Evolutionary conservation across 2,113 vertebrate species (phyloP).

Genomic region (Pedionomus torquatus): DNA sequence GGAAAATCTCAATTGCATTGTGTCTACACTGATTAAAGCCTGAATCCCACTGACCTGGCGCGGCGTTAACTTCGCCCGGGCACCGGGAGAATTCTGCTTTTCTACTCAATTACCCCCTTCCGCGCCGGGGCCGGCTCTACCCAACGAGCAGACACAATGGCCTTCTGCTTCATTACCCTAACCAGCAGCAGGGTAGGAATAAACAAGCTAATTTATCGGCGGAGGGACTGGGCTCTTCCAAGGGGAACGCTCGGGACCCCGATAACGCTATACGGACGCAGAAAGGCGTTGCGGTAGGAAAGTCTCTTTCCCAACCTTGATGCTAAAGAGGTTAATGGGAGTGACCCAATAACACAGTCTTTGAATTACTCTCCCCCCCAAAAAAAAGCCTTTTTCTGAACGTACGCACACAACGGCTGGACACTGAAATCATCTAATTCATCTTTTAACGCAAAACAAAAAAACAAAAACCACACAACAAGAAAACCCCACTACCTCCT

Average conservation of each 20-base stretch:
- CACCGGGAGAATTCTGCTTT: conserved; percentile 83
- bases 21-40: conserved; percentile 84
- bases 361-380: neutral
- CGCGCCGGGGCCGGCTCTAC: conserved; percentile 73
- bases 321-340: neutral
- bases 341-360: accelerated
- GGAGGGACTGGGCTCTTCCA: conserved; percentile 63
- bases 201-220: conserved; percentile 91
- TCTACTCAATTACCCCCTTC: conserved; percentile 94
- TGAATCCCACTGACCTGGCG: conserved; percentile 83
- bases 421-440: neutral
- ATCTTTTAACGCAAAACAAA: too few species aligned
- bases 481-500: neutral
- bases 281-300: accelerated
- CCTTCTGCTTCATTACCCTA: conserved; percentile 93
- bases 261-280: accelerated
- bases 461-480: too few species aligned
- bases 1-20: conserved; percentile 76
- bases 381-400: neutral
- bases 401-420: neutral
- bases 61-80: conserved; percentile 84
- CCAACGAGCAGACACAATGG: conserved; percentile 88
- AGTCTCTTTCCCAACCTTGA: neutral
- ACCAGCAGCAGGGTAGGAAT: conserved; percentile 83
- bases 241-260: neutral